Conservation (phyloP, 2,888 invertebrate species). For the Cheilosia variabilis region DNA sequence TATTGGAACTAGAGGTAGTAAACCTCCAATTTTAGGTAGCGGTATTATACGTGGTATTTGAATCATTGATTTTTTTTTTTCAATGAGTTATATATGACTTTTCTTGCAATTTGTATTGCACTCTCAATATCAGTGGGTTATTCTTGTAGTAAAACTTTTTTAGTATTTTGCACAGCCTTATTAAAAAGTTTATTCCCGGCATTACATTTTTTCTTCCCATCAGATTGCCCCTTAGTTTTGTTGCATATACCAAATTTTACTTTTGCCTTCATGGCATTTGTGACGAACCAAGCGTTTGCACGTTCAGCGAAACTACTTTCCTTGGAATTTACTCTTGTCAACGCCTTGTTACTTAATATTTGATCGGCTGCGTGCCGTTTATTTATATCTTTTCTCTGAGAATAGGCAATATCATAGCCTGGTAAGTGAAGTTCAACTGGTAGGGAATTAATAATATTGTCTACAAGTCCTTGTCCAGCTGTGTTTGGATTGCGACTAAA, state of each 20-base stretch:
- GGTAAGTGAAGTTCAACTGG: conserved; percentile 76
- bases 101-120: conserved; percentile 67
- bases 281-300: conserved; percentile 55
- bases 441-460: conserved; percentile 74
- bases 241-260: conserved; percentile 64
- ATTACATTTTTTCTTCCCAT: conserved; percentile 10
- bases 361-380: conserved; percentile 30
- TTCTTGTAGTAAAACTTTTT: no score
- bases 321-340: conserved; percentile 59
- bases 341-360: conserved; percentile 58
- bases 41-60: conserved; percentile 78
- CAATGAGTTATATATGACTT: conserved; percentile 36
- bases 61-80: conserved; percentile 26
- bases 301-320: conserved; percentile 60
- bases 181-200: conserved; percentile 12
- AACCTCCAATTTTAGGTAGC: conserved; percentile 70
- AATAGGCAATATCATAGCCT: conserved; percentile 76
- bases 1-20: no score
- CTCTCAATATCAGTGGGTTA: no score
- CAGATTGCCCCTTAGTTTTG: conserved; percentile 5
- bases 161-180: no score
- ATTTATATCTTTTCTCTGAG: conserved; percentile 31
- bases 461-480: conserved; percentile 27
- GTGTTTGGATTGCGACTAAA: no score
- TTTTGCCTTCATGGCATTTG: conserved; percentile 72